Conservation (phyloP, 2,113 vertebrate species). For the Coptodon bakossiorum region DNA sequence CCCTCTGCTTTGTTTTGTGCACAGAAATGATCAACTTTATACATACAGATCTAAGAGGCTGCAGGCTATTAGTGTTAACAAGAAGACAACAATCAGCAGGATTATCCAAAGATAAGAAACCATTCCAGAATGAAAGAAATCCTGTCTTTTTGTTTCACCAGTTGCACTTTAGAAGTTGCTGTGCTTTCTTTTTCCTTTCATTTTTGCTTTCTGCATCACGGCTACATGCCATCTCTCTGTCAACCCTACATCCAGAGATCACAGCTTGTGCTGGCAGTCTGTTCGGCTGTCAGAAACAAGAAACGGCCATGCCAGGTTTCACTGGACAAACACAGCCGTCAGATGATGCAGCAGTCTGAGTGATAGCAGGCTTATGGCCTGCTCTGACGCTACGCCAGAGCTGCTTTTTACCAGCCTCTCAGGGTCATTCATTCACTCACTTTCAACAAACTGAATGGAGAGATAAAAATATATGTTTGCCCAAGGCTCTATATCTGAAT, state of each 20-base stretch:
- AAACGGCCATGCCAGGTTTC: not conserved
- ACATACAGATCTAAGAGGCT: no score
- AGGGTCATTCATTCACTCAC: not conserved
- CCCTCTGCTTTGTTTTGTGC: no score
- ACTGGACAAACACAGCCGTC: not conserved
- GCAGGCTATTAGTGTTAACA: no score
- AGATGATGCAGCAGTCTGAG: not conserved
- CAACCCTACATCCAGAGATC: not conserved
- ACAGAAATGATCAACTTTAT: no score
- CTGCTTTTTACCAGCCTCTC: not conserved
- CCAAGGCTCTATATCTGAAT: not conserved
- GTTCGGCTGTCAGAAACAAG: not conserved
- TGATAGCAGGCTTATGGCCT: not conserved
- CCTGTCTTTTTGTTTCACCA: not conserved
- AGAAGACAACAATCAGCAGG: no score
- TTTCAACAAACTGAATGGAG: not conserved
- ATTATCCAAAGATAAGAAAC: no score
- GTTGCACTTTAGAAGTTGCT: not conserved
- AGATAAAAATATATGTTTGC: not conserved
- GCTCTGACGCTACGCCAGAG: not conserved
- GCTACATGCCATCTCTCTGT: not conserved
- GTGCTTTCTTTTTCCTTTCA: not conserved
- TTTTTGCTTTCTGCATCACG: not conserved
- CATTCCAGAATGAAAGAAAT: no score
- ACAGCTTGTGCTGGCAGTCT: constrained; percentile 27